Evolutionary conservation across 2,113 vertebrate genomes (phyloP).

Genomic region (Heliornis fulica): DNA sequence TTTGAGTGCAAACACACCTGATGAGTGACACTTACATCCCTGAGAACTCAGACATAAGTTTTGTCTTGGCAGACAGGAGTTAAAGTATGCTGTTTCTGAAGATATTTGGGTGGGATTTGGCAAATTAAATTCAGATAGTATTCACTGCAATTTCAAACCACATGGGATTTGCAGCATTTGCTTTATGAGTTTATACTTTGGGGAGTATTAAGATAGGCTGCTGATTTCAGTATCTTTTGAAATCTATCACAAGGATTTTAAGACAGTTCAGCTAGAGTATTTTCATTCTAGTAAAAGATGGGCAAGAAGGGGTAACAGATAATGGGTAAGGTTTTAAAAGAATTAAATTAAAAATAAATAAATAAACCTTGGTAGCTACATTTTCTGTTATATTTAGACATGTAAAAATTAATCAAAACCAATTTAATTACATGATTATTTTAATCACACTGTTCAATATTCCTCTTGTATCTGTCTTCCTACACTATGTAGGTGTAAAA

Average conservation of each 20-base stretch:
- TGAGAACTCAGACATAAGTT: accelerated
- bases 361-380: neutral
- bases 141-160: neutral
- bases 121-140: neutral
- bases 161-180: neutral
- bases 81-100: neutral
- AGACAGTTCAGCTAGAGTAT: too few species aligned
- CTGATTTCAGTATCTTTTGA: neutral
- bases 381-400: too few species aligned
- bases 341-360: neutral
- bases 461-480: neutral
- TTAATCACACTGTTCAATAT: neutral
- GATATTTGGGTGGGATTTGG: neutral
- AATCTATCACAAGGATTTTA: too few species aligned
- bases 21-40: neutral
- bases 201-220: neutral
- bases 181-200: neutral
- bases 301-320: neutral
- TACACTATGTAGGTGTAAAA: neutral
- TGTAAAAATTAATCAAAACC: too few species aligned
- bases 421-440: too few species aligned
- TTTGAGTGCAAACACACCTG: neutral
- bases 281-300: neutral
- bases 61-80: neutral
- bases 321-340: neutral